These are phyloP conservation scores for Aphidoletes aphidimyza DNA, from an alignment of 2,888 invertebrate genomes.

Conservation along the genomic window DNA sequence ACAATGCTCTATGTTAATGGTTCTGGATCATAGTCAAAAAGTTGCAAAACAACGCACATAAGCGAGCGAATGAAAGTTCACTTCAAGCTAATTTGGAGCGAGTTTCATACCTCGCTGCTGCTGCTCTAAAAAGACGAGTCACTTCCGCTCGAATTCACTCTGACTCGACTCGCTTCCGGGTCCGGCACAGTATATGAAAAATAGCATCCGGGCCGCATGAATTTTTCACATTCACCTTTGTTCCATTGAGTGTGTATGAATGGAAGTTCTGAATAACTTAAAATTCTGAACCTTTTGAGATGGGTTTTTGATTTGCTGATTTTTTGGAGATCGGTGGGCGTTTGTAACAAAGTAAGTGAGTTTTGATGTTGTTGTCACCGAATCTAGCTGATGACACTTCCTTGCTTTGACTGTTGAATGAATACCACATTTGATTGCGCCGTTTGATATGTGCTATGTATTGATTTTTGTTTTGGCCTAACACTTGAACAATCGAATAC, in stretches of 20 bases:
- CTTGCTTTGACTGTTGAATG: not conserved
- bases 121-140: no score
- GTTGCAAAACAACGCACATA: constrained; percentile 88
- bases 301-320: not conserved
- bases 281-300: not conserved
- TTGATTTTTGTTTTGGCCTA: not conserved
- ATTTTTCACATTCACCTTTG: not conserved
- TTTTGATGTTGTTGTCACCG: not conserved
- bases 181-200: not conserved
- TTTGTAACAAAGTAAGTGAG: not conserved
- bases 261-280: not conserved
- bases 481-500: not conserved
- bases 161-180: not conserved
- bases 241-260: not conserved
- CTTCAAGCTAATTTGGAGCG: no score
- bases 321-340: not conserved
- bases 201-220: not conserved
- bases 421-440: not conserved
- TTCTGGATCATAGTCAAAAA: constrained; percentile 85
- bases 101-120: no score
- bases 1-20: constrained; percentile 73
- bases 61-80: no score
- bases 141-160: no score
- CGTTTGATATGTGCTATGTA: not conserved
- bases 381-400: not conserved